A percentile compares a stretch with the other conserved stretches of the same genome.
These are phyloP conservation scores for Megamerina dolium DNA, from an alignment of 2,888 invertebrate species.

Conservation along the genomic window DNA sequence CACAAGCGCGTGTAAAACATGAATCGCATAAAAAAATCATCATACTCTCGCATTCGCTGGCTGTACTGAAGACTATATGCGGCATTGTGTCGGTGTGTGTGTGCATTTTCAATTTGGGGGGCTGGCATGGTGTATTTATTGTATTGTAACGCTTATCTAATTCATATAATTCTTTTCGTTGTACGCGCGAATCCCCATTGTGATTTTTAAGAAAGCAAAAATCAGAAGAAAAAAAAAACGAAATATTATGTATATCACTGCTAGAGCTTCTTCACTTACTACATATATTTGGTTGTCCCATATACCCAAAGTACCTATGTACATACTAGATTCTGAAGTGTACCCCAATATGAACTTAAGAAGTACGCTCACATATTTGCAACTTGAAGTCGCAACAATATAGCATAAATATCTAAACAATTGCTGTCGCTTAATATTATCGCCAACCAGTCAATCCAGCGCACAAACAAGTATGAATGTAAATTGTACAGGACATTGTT, in stretches of 20 bases:
- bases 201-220: conserved; percentile 37
- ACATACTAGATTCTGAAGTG: no score
- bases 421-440: conserved; percentile 42
- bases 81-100: background rate
- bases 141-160: conserved; percentile 17
- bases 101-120: no score
- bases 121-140: no score
- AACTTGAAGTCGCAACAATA: no score
- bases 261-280: background rate
- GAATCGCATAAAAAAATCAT: conserved; percentile 17
- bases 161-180: conserved; percentile 13
- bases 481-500: conserved; percentile 4
- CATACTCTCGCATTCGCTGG: conserved; percentile 14
- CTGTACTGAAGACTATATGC: background rate
- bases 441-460: no score
- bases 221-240: conserved; percentile 1
- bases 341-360: no score
- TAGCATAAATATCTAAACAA: conserved; percentile 36
- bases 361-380: no score
- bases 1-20: background rate
- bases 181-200: conserved; percentile 30
- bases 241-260: background rate
- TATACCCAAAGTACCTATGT: no score
- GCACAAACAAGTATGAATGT: conserved; percentile 33
- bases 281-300: background rate